These are phyloP conservation scores for Tipula confusa DNA, from an alignment of 2,888 invertebrate species.

Conservation along the genomic window DNA sequence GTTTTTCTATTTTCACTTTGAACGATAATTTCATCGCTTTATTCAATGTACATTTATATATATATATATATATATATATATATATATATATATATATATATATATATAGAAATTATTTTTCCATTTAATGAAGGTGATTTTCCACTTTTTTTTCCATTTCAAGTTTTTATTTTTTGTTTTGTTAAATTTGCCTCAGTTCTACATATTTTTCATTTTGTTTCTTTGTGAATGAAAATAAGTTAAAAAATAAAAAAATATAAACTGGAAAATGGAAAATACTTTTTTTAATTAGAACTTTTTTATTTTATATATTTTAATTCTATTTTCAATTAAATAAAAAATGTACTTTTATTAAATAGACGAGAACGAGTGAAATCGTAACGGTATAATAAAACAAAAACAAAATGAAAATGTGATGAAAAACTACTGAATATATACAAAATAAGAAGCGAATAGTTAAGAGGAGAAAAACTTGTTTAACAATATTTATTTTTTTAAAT, in stretches of 20 bases:
- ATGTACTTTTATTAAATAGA: constrained; percentile 20
- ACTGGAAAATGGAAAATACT: constrained; percentile 15
- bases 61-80: not conserved
- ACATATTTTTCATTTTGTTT: not conserved
- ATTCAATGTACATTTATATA: not conserved
- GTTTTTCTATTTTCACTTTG: not conserved
- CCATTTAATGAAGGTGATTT: not conserved
- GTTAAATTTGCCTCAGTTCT: constrained; percentile 6
- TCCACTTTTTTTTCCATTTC: not conserved
- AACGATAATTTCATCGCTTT: not conserved
- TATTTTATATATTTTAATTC: not conserved
- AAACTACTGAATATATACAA: not conserved
- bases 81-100: not conserved
- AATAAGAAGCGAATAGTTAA: not conserved
- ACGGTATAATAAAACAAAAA: not conserved
- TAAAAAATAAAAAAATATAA: too few relatives aligned
- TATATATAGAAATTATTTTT: not conserved
- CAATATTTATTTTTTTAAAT: not conserved
- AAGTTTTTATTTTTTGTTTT: not conserved
- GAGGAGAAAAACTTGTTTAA: not conserved
- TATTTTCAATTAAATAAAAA: not conserved
- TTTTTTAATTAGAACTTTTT: constrained; percentile 25
- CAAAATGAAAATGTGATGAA: not conserved
- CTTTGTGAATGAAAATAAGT: not conserved
- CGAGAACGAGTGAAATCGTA: not conserved